These are phyloP conservation scores for Melieria omissa DNA, from an alignment of 2,888 invertebrate species.

Conservation along the genomic window DNA sequence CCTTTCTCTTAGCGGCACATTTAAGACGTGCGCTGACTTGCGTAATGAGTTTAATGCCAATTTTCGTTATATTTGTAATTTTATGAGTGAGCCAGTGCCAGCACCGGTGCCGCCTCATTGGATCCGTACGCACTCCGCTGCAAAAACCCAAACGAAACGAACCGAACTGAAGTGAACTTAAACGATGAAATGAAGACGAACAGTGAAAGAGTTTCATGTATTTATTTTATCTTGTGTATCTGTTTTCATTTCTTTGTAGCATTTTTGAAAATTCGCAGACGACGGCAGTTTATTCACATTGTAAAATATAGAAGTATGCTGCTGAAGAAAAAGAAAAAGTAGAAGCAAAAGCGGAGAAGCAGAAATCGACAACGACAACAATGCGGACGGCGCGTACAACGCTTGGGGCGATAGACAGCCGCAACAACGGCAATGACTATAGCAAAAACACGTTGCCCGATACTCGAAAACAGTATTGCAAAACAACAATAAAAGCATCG, in stretches of 20 bases:
- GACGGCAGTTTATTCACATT: conserved; percentile 37
- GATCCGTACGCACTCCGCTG: conserved; percentile 49
- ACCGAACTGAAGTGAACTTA: conserved; percentile 11
- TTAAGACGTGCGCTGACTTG: conserved; percentile 30
- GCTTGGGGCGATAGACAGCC: too few species aligned
- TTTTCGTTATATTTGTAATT: conserved; percentile 46
- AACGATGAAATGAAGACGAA: conserved; percentile 1
- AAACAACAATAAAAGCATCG: conserved; percentile 17
- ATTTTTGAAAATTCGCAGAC: conserved; percentile 42
- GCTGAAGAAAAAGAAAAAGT: conserved; percentile 26
- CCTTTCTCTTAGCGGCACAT: conserved; percentile 23
- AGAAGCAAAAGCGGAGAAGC: conserved; percentile 44
- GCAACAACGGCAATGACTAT: too few species aligned
- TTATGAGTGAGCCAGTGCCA: conserved; percentile 23
- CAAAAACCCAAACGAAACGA: conserved; percentile 22
- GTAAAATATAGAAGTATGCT: conserved; percentile 8
- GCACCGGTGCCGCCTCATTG: conserved; percentile 50
- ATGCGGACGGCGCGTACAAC: too few species aligned
- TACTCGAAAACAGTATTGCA: conserved; percentile 23
- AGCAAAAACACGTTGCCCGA: too few species aligned
- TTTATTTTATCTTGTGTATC: conserved; percentile 28
- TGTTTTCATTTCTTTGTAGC: conserved; percentile 43
- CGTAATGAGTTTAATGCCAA: conserved; percentile 52
- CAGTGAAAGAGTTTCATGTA: conserved; percentile 10
- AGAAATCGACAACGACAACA: conserved; percentile 35